Evolutionary conservation across 2,113 vertebrate genomes (phyloP), one percentile per base, ranked within the genome.

Genomic region (Spea multiplicata): DNA sequence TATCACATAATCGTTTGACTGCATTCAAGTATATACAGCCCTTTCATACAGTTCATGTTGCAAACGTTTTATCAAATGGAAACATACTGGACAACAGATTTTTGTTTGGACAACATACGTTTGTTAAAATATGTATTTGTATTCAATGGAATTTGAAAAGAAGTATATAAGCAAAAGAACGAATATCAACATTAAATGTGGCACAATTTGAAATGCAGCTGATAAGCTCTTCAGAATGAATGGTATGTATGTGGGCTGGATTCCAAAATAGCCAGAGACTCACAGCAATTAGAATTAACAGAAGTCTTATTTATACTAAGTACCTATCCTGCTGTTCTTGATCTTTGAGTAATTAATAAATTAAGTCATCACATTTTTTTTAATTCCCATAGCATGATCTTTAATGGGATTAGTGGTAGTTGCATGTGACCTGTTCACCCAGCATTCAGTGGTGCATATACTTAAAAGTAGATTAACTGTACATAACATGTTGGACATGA

Each of bases 241-340:
- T 30, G 30, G 1, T 2, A 30, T 30, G 30, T 30, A 30, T 2
- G 30, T 68, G 13, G 74, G 66, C 66, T 59, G 0, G 17, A 4
- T 49, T 44, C 66, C 65, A 53, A 66, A 44, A 53, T 8, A 53
- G 49, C 47, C n/a, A 9, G 8, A 76, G 52, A 46, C 30, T 68
- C 30, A 44, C 30, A 72, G 61, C 69, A 78, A 71, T 72, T 9
- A 72, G 61, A 72, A 30, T 72, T 78, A 72, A 66, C 71, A 62
- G 61, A 59, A 46, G 48, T 52, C 48, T 47, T 17, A 8, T 53
- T 55, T 49, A 30, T 12, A 65, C 17, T 65, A 59, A 46, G 16
- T 69, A 53, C 62, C 48, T 4, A 48, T 46, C n/a, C 76, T 30
- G 48, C 44, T 62, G 5, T 50, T 44, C 8, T 50, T 53, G 44